A percentile compares a stretch with the other conserved stretches of the same genome.
Conservation (phyloP, 1,140 invertebrate species). For the Campoletis sonorensis region DNA sequence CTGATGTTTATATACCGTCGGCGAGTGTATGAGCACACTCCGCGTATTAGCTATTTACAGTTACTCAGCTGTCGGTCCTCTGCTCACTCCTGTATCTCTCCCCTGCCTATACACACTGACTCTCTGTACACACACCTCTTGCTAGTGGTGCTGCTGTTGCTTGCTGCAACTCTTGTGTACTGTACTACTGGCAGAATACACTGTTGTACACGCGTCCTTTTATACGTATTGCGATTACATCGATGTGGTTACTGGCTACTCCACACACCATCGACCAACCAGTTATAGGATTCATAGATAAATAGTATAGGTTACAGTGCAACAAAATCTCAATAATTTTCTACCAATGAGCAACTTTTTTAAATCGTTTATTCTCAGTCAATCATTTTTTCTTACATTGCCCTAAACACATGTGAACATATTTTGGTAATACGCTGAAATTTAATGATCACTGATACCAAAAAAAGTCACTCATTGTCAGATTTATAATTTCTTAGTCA, state of each 20-base stretch:
- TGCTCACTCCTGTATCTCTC: constrained; percentile 17
- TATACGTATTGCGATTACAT: neutral
- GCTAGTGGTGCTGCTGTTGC: neutral
- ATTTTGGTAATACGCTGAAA: too few relatives aligned
- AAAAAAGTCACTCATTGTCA: too few relatives aligned
- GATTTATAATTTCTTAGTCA: too few relatives aligned
- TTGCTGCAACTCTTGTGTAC: constrained; percentile 2
- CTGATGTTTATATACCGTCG: constrained; percentile 54
- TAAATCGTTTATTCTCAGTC: too few relatives aligned
- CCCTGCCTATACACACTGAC: neutral
- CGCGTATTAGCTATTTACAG: constrained; percentile 63
- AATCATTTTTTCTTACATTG: too few relatives aligned
- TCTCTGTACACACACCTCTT: constrained; percentile 5
- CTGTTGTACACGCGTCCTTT: neutral
- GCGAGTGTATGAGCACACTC: constrained; percentile 51
- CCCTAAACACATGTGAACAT: too few relatives aligned
- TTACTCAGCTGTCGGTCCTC: constrained; percentile 56
- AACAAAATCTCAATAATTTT: too few relatives aligned
- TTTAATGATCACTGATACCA: too few relatives aligned
- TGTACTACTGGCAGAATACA: neutral
- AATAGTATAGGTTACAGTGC: too few relatives aligned
- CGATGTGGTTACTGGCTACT: constrained; percentile 6
- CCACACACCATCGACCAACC: neutral
- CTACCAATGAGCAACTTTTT: too few relatives aligned
- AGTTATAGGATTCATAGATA: neutral